Evolutionary conservation across 1,140 invertebrate species (phyloP).

Genomic region (Drosophila tani): DNA sequence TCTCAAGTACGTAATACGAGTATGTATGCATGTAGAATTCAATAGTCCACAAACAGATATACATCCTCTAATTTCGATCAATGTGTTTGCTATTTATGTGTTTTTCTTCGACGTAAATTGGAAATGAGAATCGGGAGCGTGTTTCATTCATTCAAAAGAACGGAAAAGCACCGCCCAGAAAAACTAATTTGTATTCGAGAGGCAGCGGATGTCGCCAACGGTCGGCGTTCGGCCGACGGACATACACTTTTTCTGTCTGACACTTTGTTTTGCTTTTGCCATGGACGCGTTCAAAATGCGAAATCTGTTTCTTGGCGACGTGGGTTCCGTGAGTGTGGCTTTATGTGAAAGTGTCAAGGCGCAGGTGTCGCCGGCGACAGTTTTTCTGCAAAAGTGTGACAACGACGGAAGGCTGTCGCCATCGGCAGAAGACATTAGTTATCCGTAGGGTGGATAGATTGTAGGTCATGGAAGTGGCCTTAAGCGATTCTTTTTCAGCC

Average conservation of each 20-base stretch:
- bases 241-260: constrained; percentile 38
- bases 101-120: constrained; percentile 19
- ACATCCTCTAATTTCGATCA: constrained; percentile 45
- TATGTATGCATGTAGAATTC: not conserved
- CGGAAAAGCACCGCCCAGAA: constrained; percentile 37
- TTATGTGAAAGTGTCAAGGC: constrained; percentile 77
- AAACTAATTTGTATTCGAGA: constrained; percentile 82
- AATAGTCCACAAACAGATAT: constrained; percentile 42
- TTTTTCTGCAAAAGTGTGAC: constrained; percentile 46
- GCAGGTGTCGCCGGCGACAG: constrained; percentile 70
- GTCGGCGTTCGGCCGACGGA: constrained; percentile 38
- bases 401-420: constrained; percentile 36
- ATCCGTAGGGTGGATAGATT: constrained; percentile 16
- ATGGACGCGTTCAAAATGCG: constrained; percentile 72
- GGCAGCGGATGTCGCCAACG: constrained; percentile 54
- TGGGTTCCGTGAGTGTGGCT: constrained; percentile 46
- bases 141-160: constrained; percentile 10
- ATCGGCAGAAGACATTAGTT: constrained; percentile 39
- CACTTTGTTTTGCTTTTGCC: constrained; percentile 38
- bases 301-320: constrained; percentile 66
- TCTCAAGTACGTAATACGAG: not conserved
- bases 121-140: constrained; percentile 27
- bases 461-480: constrained; percentile 25
- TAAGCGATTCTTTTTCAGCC: not conserved
- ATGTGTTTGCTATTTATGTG: constrained; percentile 77